phyloP scores from a whole-genome alignment of 2,888 invertebrate species.

The Dolichopus griseipennis region DNA sequence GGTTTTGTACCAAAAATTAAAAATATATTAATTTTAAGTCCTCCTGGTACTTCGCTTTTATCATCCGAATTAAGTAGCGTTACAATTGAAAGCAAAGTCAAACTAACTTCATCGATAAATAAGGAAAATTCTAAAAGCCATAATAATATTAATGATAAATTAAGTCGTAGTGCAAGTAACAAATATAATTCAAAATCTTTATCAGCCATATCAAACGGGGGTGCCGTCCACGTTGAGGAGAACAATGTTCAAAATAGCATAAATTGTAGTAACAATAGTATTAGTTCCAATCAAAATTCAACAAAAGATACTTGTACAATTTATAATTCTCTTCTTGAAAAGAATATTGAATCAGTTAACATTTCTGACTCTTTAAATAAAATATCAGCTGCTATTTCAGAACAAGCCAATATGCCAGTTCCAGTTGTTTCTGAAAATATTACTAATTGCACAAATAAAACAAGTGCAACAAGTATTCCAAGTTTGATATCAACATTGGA shows the following conservation, averaged over 20 bases:
- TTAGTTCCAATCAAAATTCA: background rate
- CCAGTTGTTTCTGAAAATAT: constrained; percentile 18
- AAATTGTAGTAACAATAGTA: background rate
- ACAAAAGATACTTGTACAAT: too few relatives aligned
- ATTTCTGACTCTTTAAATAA: background rate
- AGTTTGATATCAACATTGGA: constrained; percentile 14
- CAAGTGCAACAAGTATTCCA: constrained; percentile 13
- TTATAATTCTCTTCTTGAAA: background rate
- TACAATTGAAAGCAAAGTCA: background rate
- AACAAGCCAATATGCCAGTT: constrained; percentile 11
- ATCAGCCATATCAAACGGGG: constrained; percentile 26
- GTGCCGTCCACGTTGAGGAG: background rate
- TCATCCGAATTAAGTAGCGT: constrained; percentile 18
- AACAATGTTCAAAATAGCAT: background rate
- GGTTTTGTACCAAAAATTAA: constrained; percentile 35
- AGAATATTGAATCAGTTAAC: background rate
- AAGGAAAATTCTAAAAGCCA: background rate
- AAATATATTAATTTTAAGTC: constrained; percentile 35
- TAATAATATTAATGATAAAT: background rate
- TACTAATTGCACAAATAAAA: constrained; percentile 22
- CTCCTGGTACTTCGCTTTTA: constrained; percentile 34
- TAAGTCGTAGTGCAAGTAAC: background rate
- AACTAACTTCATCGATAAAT: background rate
- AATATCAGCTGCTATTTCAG: constrained; percentile 7
- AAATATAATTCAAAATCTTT: background rate